Evolutionary conservation across 2,888 invertebrate species (phyloP).

Genomic region (Polietes domitor): DNA sequence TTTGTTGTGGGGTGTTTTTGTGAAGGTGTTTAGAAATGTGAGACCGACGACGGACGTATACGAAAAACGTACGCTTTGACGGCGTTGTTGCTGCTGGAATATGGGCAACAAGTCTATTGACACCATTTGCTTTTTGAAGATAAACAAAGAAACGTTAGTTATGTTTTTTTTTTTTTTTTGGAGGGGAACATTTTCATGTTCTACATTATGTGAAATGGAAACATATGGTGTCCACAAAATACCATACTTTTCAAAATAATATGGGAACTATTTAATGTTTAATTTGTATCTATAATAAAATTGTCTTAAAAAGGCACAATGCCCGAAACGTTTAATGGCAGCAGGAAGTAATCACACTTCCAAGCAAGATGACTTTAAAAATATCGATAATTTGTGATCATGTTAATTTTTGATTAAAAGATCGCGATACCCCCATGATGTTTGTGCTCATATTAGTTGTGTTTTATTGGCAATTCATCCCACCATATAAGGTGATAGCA

Average conservation of each 20-base stretch:
- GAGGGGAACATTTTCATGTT: background rate
- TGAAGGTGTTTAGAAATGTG: constrained; percentile 14
- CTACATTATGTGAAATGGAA: background rate
- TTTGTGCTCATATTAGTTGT: too few species aligned
- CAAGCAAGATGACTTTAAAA: background rate
- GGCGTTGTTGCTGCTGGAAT: constrained; percentile 4
- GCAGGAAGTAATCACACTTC: background rate
- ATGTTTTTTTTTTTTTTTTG: background rate
- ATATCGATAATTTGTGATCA: background rate
- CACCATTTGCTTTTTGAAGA: constrained; percentile 31
- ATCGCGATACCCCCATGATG: too few species aligned
- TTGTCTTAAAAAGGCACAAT: too few species aligned
- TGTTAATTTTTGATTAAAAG: too few species aligned
- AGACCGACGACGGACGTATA: background rate
- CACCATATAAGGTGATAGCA: too few species aligned
- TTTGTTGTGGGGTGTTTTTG: too few species aligned
- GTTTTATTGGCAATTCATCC: too few species aligned
- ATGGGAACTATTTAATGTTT: background rate
- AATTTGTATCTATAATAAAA: background rate
- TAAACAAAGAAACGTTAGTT: background rate
- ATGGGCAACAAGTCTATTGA: constrained; percentile 38
- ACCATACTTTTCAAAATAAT: background rate
- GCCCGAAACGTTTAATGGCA: background rate
- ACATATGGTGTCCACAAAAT: background rate
- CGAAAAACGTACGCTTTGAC: background rate